Base-by-base conservation (phyloP, 2,113 vertebrate species). In the Calidris pugnax region DNA sequence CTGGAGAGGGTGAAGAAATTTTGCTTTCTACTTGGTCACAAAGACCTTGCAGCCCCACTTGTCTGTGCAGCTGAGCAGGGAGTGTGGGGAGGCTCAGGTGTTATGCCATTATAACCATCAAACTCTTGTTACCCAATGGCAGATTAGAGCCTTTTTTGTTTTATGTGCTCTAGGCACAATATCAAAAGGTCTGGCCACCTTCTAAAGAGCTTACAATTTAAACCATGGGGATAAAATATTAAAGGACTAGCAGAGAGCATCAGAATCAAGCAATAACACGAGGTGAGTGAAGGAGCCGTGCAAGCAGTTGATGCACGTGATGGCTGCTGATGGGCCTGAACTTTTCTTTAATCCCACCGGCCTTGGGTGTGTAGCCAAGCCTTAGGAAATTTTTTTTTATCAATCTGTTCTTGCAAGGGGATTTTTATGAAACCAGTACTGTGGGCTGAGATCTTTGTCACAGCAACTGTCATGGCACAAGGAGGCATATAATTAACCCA, bases 291-390 rank as follows among this genome's bases (percentile, higher is more conserved):
- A 83, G 56, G 20, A 59, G 27, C 48, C 33, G 33, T 60, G 66
- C 56, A 60, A 0, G 0, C 2, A 11, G 9, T 1, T 57, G 41
- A n/a, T 83, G 72, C 27, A 43, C 8, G 11, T 55, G 50, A 33
- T 47, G 33, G 35, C 39, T 50, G 14, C 32, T 22, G 48, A 39
- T 39, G n/a, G 59, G 15, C 24, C 17, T 69, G 64, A 78, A 33
- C 8, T 74, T 87, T 32, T 37, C 71, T 41, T 26, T 60, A 66
- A 64, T 35, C 39, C 30, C 27, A 9, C 27, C 22, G 74, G 8
- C 56, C 57, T 60, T 20, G 48, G 41, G 16, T 59, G 55, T 74
- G 57, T 14, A 76, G 24, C 7, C 30, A 73, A 22, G 13, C 8
- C 51, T 57, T 18, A 47, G 79, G 47, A 78, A 21, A 1, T 14